Conservation (phyloP, 2,113 vertebrate species). For the Ibidorhyncha struthersii region DNA sequence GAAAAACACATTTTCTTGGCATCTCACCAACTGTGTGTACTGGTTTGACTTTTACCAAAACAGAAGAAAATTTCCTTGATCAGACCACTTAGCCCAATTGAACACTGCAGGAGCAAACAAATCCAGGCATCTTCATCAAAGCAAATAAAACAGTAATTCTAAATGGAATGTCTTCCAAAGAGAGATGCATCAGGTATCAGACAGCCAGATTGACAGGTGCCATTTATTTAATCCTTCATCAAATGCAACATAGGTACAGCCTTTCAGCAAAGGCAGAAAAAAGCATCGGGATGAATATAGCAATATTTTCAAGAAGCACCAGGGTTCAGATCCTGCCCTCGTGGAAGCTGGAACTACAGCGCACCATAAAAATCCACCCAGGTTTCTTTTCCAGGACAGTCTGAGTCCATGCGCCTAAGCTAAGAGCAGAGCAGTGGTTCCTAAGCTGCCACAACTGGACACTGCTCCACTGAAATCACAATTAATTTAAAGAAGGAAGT, state of each 20-base stretch:
- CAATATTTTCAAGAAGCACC: background rate
- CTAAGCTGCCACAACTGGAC: background rate
- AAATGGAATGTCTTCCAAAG: background rate
- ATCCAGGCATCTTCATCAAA: background rate
- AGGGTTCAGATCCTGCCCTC: background rate
- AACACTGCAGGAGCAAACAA: background rate
- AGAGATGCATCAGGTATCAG: background rate
- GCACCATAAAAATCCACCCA: background rate
- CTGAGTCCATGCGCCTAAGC: background rate
- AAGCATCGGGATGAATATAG: background rate
- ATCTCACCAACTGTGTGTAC: background rate
- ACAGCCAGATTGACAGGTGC: background rate
- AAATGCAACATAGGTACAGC: background rate
- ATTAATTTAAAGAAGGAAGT: background rate
- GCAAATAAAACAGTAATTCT: background rate
- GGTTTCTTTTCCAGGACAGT: background rate
- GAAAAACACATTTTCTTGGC: background rate
- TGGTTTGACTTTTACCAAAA: background rate
- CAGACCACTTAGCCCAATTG: background rate
- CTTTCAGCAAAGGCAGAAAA: background rate
- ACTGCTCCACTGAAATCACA: background rate
- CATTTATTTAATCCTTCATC: background rate
- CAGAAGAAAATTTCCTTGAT: background rate
- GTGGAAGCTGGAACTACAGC: background rate
- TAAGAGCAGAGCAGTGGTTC: background rate